Conservation (phyloP, 1,140 invertebrate species). For the Euwallacea similis region DNA sequence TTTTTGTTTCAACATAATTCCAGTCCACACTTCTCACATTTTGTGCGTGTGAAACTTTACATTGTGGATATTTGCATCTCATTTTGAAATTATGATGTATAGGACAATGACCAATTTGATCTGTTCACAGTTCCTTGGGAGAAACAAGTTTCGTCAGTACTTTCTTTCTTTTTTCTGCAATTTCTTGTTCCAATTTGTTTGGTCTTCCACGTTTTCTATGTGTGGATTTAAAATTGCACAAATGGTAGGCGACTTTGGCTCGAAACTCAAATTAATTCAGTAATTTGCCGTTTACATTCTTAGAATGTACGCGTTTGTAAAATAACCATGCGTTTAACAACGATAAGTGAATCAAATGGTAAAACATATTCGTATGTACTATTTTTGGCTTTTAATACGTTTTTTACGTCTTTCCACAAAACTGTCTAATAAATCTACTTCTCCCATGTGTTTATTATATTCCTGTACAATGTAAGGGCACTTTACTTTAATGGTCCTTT, state of each 20-base stretch:
- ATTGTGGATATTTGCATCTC: too few relatives aligned
- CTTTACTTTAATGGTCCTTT: conserved; percentile 27
- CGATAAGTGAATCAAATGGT: conserved; percentile 44
- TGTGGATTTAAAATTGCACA: too few relatives aligned
- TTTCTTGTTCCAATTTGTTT: too few relatives aligned
- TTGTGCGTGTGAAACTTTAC: conserved; percentile 27
- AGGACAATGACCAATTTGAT: too few relatives aligned
- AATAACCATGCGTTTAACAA: conserved; percentile 44
- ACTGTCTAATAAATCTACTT: conserved; percentile 53
- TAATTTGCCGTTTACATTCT: conserved; percentile 20
- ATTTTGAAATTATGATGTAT: too few relatives aligned
- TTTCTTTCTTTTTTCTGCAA: too few relatives aligned
- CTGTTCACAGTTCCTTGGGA: too few relatives aligned
- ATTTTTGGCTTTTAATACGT: conserved; percentile 50
- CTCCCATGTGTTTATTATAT: conserved; percentile 38
- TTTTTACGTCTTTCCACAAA: conserved; percentile 55
- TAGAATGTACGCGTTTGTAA: conserved; percentile 20
- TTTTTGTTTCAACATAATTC: conserved; percentile 39
- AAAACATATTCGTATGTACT: conserved; percentile 45
- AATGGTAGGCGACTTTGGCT: conserved; percentile 36
- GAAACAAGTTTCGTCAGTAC: too few relatives aligned
- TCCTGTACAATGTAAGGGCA: conserved; percentile 26
- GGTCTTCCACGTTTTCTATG: too few relatives aligned
- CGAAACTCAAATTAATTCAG: conserved; percentile 34
- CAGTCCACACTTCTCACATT: conserved; percentile 38